Conservation (phyloP, 2,797 vertebrate species). For the Uromys caudimaculatus region DNA sequence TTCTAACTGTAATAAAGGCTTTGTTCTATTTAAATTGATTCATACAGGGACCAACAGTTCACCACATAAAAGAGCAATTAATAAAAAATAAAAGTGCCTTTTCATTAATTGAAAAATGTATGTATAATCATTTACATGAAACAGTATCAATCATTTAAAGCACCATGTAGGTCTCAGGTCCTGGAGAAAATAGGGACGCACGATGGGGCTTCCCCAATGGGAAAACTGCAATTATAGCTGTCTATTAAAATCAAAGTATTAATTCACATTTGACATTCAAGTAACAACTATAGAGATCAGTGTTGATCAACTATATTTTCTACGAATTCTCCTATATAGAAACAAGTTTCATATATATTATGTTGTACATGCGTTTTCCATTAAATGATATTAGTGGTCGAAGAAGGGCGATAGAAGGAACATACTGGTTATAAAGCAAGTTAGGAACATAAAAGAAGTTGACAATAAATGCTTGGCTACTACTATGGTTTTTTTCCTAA, state of each 20-base stretch:
- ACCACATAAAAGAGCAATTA: constrained; percentile 64
- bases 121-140: constrained; percentile 57
- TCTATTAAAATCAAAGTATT: constrained; percentile 53
- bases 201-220: background rate
- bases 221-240: background rate
- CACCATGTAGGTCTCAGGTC: background rate
- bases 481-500: background rate
- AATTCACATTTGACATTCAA: constrained; percentile 16
- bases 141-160: constrained; percentile 62
- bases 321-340: background rate
- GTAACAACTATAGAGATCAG: background rate
- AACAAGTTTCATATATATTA: background rate
- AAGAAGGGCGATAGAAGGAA: background rate
- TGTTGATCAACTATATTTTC: background rate
- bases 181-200: background rate
- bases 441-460: constrained; percentile 40
- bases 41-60: background rate
- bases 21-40: constrained; percentile 64
- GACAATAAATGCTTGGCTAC: background rate
- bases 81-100: constrained; percentile 46
- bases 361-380: background rate
- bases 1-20: constrained; percentile 32
- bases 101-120: constrained; percentile 68
- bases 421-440: background rate
- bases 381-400: background rate